Conservation (phyloP, 2,888 invertebrate species). For the Acrobasis repandana region DNA sequence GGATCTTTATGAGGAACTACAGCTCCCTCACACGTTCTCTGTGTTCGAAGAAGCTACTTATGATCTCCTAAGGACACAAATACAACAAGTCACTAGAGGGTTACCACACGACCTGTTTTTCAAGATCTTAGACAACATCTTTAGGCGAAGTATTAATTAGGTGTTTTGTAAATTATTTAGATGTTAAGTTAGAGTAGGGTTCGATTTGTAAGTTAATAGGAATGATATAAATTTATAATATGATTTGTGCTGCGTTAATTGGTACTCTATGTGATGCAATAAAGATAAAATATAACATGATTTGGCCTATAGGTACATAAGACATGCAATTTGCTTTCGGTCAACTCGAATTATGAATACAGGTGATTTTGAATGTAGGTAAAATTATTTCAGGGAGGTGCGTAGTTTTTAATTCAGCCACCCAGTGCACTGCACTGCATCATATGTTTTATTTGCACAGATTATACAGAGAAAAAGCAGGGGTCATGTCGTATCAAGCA, state of each 20-base stretch:
- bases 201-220: neutral
- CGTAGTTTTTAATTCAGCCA: neutral
- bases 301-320: neutral
- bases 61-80: conserved; percentile 90
- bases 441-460: neutral
- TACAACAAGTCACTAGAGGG: conserved; percentile 91
- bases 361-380: too few relatives aligned
- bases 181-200: conserved; percentile 19
- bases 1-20: conserved; percentile 89
- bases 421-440: neutral
- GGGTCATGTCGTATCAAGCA: too few relatives aligned
- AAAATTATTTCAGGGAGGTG: too few relatives aligned
- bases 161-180: conserved; percentile 12
- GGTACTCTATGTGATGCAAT: neutral
- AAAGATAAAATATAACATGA: neutral
- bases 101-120: conserved; percentile 92
- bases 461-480: too few relatives aligned
- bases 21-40: conserved; percentile 88
- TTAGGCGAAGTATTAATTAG: conserved; percentile 83
- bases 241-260: neutral
- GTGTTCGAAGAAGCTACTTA: conserved; percentile 93
- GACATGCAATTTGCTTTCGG: neutral
- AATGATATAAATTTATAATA: neutral
- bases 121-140: conserved; percentile 91
- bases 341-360: neutral